Evolutionary conservation across 1,140 invertebrate species (phyloP), one percentile per base, ranked within the genome.

Genomic region (Ooceraea biroi): DNA sequence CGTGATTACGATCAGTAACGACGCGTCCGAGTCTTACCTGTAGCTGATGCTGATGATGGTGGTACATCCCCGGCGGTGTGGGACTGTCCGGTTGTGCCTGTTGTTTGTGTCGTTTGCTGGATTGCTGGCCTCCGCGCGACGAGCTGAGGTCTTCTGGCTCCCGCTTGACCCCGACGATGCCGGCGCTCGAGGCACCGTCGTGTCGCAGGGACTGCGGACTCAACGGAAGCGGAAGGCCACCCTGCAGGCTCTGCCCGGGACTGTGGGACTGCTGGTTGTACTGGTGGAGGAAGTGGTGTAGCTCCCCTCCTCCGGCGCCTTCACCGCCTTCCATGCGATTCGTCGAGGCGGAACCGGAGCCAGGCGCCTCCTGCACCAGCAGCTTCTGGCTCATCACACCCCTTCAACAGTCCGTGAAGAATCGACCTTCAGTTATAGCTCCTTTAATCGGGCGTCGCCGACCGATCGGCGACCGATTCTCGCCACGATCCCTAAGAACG

Each of bases 101-200:
- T 84, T n/a, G n/a, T n/a, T 94, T 94, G 85, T 94, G 94, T 46
- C 94, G 90, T 87, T 95, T 91, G 94, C 91, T 91, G 89, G 94
- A 88, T 93, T 96, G 92, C 94, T 94, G 94, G 88, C 92, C 95
- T 85, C 92, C 95, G 14, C 94, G 91, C 80, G 95, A 94, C 63
- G 95, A 95, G 86, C 96, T 96, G 58, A 96, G 92, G 88, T 97
- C 96, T 91, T 96, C 96, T 52, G 96, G 96, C 90, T 97, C 96
- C 69, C 96, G 94, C 91, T 96, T 96, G 52, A 96, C 95, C 89
- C 93, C 95, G 91, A 88, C 93, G 90, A 93, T 95, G 87, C 91
- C 95, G 86, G 82, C 90, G 78, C 86, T 88, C 3, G 92, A 85
- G 57, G 92, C 88, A 71, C 94, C 91, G 89, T 94, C 93, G 89